A percentile compares a stretch with the other conserved stretches of the same genome.
phyloP scores from a whole-genome alignment of 2,113 vertebrate genomes.

The Hassar affinis region DNA sequence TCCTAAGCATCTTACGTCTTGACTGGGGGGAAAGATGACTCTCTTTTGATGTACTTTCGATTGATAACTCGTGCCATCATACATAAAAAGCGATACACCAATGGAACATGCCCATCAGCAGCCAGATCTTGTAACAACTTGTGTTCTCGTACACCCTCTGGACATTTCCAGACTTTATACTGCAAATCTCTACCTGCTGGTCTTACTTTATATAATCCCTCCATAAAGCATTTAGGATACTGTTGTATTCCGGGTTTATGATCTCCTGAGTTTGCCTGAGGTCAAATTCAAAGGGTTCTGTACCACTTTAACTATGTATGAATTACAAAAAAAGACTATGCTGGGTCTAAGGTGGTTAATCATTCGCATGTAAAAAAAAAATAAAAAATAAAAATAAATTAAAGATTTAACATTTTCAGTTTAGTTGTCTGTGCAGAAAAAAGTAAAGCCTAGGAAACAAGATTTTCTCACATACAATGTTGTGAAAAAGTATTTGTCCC shows the following conservation, averaged over 20 bases:
- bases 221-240: background rate
- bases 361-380: conserved; percentile 6
- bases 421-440: background rate
- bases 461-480: no score
- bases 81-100: background rate
- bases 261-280: background rate
- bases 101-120: background rate
- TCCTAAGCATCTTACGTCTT: background rate
- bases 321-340: no score
- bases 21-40: background rate
- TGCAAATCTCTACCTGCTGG: conserved; percentile 5
- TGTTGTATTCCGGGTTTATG: background rate
- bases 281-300: conserved; percentile 1
- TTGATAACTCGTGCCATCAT: background rate
- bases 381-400: no score
- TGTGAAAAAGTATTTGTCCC: no score
- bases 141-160: background rate
- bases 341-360: background rate
- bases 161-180: background rate
- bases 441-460: background rate
- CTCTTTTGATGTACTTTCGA: background rate
- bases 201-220: background rate
- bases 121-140: background rate
- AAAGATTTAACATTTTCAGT: no score
- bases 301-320: background rate